Percentiles rank a stretch among this genome's conserved stretches.
Conservation (phyloP, 2,888 invertebrate species). For the Hirtodrosophila confusa region DNA sequence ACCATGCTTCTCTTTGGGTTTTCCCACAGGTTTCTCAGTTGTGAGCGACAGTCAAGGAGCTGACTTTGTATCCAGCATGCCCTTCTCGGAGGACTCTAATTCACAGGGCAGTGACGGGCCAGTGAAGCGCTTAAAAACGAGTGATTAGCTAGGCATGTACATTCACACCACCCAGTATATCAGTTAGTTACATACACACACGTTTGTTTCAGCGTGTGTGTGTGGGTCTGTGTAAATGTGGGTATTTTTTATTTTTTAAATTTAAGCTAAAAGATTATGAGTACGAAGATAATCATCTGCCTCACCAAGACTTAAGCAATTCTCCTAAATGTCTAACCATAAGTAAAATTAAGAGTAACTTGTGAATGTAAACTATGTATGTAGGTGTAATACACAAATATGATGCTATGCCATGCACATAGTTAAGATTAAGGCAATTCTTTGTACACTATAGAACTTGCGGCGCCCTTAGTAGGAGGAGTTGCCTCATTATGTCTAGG, state of each 20-base stretch:
- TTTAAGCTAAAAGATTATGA: slow-evolving; percentile 28
- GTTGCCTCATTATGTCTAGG: slow-evolving; percentile 28
- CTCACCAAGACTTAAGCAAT: slow-evolving; percentile 74
- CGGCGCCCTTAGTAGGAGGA: slow-evolving; percentile 3
- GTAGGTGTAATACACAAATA: slow-evolving; percentile 2
- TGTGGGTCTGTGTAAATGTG: neutral
- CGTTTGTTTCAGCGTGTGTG: neutral
- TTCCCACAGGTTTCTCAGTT: slow-evolving; percentile 91
- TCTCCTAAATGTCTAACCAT: slow-evolving; percentile 43
- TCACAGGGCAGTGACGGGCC: slow-evolving; percentile 92
- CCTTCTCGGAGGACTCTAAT: slow-evolving; percentile 95
- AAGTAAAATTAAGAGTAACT: slow-evolving; percentile 19
- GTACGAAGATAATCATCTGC: slow-evolving; percentile 60
- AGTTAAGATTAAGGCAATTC: slow-evolving; percentile 15
- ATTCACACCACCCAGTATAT: slow-evolving; percentile 28
- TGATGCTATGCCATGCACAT: slow-evolving; percentile 9
- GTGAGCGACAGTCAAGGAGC: slow-evolving; percentile 96
- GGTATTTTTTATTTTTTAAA: slow-evolving; percentile 17
- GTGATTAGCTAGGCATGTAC: slow-evolving; percentile 72
- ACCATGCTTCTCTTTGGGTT: neutral
- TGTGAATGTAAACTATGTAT: slow-evolving; percentile 8
- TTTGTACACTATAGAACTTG: slow-evolving; percentile 17
- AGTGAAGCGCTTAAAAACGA: slow-evolving; percentile 92
- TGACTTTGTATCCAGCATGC: slow-evolving; percentile 93
- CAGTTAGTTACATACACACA: slow-evolving; percentile 32